Evolutionary conservation across 2,797 vertebrate species (phyloP).

Genomic region (Cheirogaleus major): DNA sequence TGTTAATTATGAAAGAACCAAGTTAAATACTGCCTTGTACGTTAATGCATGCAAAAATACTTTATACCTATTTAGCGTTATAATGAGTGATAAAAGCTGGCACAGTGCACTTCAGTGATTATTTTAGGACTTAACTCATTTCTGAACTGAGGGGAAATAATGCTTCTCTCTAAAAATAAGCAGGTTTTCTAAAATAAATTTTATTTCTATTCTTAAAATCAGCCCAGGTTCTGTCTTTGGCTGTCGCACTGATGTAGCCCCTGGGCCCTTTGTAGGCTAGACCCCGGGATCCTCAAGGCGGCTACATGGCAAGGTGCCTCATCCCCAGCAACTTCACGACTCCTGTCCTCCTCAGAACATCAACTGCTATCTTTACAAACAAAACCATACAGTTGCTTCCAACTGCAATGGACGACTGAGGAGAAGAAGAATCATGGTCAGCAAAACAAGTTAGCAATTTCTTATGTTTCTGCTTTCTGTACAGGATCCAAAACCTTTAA

Average conservation of each 20-base stretch:
- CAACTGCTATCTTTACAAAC: not conserved
- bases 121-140: slow-evolving; percentile 50
- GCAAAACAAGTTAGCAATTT: not conserved
- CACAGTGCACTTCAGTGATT: not conserved
- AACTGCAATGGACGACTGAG: not conserved
- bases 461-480: not conserved
- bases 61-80: not conserved
- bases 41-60: not conserved
- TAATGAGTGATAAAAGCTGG: slow-evolving; percentile 9
- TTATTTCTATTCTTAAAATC: slow-evolving; percentile 48
- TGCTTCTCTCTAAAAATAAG: slow-evolving; percentile 36
- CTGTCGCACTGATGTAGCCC: not conserved
- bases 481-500: not conserved
- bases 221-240: not conserved
- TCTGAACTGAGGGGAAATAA: slow-evolving; percentile 51
- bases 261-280: not conserved
- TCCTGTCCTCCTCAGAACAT: not conserved
- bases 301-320: not conserved
- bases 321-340: not conserved
- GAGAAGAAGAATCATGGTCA: not conserved
- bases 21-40: slow-evolving; percentile 53
- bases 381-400: not conserved
- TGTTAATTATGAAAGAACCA: slow-evolving; percentile 55
- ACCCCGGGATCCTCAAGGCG: not conserved
- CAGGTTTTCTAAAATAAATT: slow-evolving; percentile 41